Percentiles rank a stretch among this genome's conserved stretches.
These are phyloP conservation scores for Drosophila kuntzei DNA, from an alignment of 2,888 invertebrate genomes.

Conservation along the genomic window DNA sequence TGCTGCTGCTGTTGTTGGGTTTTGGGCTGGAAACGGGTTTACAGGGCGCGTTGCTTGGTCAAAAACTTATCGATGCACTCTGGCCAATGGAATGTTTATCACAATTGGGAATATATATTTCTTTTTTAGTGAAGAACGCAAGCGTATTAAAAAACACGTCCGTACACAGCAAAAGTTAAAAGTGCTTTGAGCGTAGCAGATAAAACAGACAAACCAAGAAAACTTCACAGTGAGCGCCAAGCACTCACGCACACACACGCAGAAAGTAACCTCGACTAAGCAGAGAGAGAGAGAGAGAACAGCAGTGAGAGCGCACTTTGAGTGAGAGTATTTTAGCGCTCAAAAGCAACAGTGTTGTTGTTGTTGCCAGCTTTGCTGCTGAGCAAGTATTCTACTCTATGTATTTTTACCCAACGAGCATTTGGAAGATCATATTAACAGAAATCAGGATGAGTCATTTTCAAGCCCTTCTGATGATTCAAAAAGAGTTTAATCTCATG, in stretches of 20 bases:
- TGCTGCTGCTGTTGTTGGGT: constrained; percentile 30
- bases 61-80: constrained; percentile 65
- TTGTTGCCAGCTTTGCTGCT: not conserved
- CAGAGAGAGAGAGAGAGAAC: constrained; percentile 8
- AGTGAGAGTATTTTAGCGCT: not conserved
- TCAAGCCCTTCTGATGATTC: too few species aligned
- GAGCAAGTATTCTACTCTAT: not conserved
- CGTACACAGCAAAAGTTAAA: constrained; percentile 65
- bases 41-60: constrained; percentile 66
- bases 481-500: too few species aligned
- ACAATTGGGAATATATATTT: constrained; percentile 57
- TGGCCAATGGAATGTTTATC: constrained; percentile 76
- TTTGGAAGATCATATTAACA: too few species aligned
- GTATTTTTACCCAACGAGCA: not conserved
- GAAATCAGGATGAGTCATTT: too few species aligned
- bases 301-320: constrained; percentile 33
- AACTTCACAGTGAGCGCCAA: constrained; percentile 31
- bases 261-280: not conserved
- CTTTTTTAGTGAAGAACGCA: constrained; percentile 9
- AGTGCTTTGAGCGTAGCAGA: constrained; percentile 38
- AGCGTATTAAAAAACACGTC: constrained; percentile 52
- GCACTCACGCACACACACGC: constrained; percentile 1
- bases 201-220: constrained; percentile 47
- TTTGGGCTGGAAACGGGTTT: constrained; percentile 81
- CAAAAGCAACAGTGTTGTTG: not conserved